Conservation (phyloP, 1,140 invertebrate species). For the Theocolax elegans region DNA sequence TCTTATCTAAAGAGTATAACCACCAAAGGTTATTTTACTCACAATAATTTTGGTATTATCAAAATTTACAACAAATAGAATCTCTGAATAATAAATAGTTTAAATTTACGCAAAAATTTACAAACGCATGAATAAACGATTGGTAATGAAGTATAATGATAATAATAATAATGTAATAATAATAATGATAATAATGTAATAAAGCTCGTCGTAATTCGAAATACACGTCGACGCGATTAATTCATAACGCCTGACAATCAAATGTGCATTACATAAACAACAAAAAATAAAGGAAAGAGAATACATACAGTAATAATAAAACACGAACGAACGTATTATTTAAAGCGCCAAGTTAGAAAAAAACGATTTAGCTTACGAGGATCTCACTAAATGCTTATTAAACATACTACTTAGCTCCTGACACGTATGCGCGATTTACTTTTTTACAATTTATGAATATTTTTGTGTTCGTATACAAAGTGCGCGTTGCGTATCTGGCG, state of each 20-base stretch:
- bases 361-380: conserved; percentile 30
- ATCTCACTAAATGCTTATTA: conserved; percentile 41
- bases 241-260: conserved; percentile 17
- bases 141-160: no score
- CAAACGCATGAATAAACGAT: conserved; percentile 11
- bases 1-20: conserved; percentile 14
- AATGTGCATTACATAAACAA: conserved; percentile 24
- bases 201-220: conserved; percentile 29
- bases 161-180: no score
- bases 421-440: conserved; percentile 28
- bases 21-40: conserved; percentile 24
- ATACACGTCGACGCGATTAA: conserved; percentile 34
- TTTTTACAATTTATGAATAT: conserved; percentile 39
- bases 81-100: conserved; percentile 34
- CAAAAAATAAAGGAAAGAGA: conserved; percentile 13
- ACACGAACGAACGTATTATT: conserved; percentile 12
- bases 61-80: conserved; percentile 19
- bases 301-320: conserved; percentile 29
- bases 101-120: conserved; percentile 27
- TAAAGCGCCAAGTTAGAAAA: conserved; percentile 31
- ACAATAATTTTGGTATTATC: conserved; percentile 22
- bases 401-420: conserved; percentile 29
- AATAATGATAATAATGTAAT: neutral
- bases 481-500: conserved; percentile 33
- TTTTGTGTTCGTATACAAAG: conserved; percentile 41